A percentile compares a stretch with the other conserved stretches of the same genome.
Evolutionary conservation across 2,113 vertebrate genomes (phyloP).

Genomic region (Epinephelus cyanopodus): DNA sequence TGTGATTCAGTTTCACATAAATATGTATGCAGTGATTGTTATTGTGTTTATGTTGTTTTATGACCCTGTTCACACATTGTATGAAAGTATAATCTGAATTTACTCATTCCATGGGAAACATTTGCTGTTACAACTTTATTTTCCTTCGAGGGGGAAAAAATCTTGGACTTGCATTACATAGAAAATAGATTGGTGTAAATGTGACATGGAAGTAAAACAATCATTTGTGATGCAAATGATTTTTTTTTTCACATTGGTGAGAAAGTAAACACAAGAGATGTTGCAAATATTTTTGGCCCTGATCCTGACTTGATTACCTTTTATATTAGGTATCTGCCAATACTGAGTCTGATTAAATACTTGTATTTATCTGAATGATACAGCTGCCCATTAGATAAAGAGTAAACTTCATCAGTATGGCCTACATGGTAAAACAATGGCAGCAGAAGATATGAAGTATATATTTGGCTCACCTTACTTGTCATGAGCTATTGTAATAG

Average conservation of each 20-base stretch:
- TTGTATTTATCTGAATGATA: neutral
- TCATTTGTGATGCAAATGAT: neutral
- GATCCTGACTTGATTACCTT: neutral
- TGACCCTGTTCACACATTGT: neutral
- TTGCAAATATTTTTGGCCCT: neutral
- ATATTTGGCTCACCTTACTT: neutral
- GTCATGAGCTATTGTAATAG: neutral
- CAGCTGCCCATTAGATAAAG: neutral
- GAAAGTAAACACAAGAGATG: too few relatives aligned
- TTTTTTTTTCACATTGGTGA: neutral
- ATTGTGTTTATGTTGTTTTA: neutral
- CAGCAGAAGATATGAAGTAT: neutral
- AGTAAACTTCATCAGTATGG: neutral
- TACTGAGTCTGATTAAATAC: neutral
- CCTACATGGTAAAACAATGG: neutral
- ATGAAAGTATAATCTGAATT: neutral
- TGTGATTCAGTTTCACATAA: neutral
- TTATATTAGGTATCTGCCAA: neutral
- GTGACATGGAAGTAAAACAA: neutral
- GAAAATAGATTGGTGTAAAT: slow-evolving; percentile 4
- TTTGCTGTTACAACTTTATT: neutral
- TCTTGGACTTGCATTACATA: neutral
- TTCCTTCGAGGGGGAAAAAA: neutral
- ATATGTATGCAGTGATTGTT: neutral
- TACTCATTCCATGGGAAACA: neutral